These are phyloP conservation scores for Montipora sp. DNA, from an alignment of 64 coral and sea anemone genomes.

Conservation along the genomic window DNA sequence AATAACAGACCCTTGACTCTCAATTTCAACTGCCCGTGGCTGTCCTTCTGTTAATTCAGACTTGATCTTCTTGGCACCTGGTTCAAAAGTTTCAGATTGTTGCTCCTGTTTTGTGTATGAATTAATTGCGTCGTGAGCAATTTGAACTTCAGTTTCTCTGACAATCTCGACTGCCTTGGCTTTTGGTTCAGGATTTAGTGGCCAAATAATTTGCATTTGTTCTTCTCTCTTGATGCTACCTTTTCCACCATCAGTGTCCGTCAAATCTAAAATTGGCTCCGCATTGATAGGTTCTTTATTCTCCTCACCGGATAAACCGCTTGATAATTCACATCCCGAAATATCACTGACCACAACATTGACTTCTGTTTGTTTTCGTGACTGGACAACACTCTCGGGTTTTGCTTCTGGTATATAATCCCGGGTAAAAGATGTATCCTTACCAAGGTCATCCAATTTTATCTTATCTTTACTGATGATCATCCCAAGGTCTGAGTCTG, in stretches of 20 bases:
- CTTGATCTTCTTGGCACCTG: not conserved
- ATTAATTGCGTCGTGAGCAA: not conserved
- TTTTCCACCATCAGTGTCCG: not conserved
- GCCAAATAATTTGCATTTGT: not conserved
- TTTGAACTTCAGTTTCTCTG: not conserved
- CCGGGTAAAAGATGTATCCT: not conserved
- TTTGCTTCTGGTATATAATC: not conserved
- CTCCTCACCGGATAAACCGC: not conserved
- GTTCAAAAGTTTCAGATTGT: not conserved
- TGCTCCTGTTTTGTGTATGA: too few species aligned
- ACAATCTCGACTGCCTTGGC: not conserved
- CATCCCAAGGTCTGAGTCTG: not conserved
- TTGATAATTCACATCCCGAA: not conserved
- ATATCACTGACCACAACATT: not conserved
- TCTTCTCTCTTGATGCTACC: not conserved
- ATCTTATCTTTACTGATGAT: not conserved
- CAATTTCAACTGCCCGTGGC: not conserved
- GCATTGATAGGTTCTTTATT: not conserved
- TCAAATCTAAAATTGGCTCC: not conserved
- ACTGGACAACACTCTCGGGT: not conserved
- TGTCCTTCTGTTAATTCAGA: not conserved
- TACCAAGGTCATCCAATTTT: not conserved
- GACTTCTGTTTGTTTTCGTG: not conserved
- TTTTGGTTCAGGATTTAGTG: not conserved
- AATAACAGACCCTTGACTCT: not conserved